Conservation (phyloP, 2,888 invertebrate species). For the Leptinotarsa rubiginosa region DNA sequence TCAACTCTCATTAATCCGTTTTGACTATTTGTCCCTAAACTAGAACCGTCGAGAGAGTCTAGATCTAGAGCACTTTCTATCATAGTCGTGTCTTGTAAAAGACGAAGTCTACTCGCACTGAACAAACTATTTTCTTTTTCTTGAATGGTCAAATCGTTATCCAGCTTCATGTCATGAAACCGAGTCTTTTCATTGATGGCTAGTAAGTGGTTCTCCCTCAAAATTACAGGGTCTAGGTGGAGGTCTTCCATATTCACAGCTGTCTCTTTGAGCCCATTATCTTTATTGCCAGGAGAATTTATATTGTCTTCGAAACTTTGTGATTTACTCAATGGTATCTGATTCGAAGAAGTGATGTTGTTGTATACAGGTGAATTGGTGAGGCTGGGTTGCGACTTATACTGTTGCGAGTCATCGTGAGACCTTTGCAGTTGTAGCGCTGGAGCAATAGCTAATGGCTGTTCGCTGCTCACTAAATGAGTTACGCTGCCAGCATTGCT, state of each 20-base stretch:
- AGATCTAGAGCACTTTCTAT: slow-evolving; percentile 90
- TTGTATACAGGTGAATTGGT: slow-evolving; percentile 64
- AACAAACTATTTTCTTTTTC: slow-evolving; percentile 68
- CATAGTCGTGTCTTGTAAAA: slow-evolving; percentile 90
- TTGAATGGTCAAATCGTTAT: slow-evolving; percentile 63
- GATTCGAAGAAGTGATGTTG: slow-evolving; percentile 55
- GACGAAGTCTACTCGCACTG: slow-evolving; percentile 75
- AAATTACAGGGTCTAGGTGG: slow-evolving; percentile 68
- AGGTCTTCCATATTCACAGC: slow-evolving; percentile 68
- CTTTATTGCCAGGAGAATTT: slow-evolving; percentile 47
- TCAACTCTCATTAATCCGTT: slow-evolving; percentile 74
- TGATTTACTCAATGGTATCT: slow-evolving; percentile 57
- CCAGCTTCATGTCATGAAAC: slow-evolving; percentile 54
- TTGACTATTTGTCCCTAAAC: slow-evolving; percentile 76
- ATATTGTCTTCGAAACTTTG: slow-evolving; percentile 61
- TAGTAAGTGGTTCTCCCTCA: slow-evolving; percentile 62
- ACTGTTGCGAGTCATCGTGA: slow-evolving; percentile 58
- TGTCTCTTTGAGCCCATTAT: slow-evolving; percentile 38
- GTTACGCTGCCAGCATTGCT: slow-evolving; percentile 76
- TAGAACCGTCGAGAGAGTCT: slow-evolving; percentile 84
- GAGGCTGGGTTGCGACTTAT: slow-evolving; percentile 65
- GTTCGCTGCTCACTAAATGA: slow-evolving; percentile 75
- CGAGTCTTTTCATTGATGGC: slow-evolving; percentile 55
- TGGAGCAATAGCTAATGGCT: slow-evolving; percentile 69
- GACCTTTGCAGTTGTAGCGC: slow-evolving; percentile 53